Evolutionary conservation across 2,113 vertebrate genomes (phyloP).

Genomic region (Thalassoma bifasciatum): DNA sequence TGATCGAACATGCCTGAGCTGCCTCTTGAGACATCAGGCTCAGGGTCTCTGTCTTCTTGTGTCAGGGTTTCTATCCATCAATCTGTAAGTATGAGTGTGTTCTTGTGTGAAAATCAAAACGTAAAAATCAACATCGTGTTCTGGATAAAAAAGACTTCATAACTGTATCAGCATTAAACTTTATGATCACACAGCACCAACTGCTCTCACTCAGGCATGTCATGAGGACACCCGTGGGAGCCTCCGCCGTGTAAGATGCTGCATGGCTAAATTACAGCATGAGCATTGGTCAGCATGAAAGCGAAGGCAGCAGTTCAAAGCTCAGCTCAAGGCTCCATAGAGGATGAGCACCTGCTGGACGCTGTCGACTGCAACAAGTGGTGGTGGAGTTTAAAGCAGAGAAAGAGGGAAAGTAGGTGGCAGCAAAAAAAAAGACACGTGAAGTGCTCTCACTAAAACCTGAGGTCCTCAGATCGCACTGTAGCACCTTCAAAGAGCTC

Average conservation of each 20-base stretch:
- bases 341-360: slow-evolving; percentile 40
- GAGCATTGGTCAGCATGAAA: slow-evolving; percentile 47
- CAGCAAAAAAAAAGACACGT: slow-evolving; percentile 39
- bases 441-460: slow-evolving; percentile 36
- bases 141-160: not conserved
- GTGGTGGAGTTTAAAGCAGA: slow-evolving; percentile 21
- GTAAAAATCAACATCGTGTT: slow-evolving; percentile 12
- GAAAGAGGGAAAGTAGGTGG: slow-evolving; percentile 32
- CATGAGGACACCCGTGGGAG: slow-evolving; percentile 29
- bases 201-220: slow-evolving; percentile 42
- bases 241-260: slow-evolving; percentile 26
- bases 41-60: slow-evolving; percentile 14
- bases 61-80: slow-evolving; percentile 42
- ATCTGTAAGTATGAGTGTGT: slow-evolving; percentile 14
- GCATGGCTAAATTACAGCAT: slow-evolving; percentile 44
- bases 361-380: slow-evolving; percentile 32
- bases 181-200: slow-evolving; percentile 34
- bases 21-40: slow-evolving; percentile 5
- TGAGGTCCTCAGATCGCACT: slow-evolving; percentile 30
- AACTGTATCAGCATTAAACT: slow-evolving; percentile 30
- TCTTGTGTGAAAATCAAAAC: slow-evolving; percentile 3
- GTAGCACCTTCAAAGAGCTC: slow-evolving; percentile 33
- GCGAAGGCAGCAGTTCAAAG: slow-evolving; percentile 54
- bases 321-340: slow-evolving; percentile 36
- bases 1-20: slow-evolving; percentile 28